phyloP scores from a whole-genome alignment of 2,797 vertebrate species.

The Lacerta viridis region DNA sequence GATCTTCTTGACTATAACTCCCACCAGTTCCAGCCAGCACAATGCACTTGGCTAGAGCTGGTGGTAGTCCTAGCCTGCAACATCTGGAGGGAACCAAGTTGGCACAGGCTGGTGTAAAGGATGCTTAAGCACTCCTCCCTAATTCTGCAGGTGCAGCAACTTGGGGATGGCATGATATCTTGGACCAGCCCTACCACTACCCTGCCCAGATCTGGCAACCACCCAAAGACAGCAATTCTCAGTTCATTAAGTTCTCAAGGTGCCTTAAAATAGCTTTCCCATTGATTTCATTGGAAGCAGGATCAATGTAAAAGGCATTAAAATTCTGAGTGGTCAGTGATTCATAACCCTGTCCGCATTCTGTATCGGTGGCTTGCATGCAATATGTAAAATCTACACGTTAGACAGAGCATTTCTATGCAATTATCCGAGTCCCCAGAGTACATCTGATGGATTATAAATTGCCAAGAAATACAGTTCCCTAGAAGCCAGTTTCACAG shows the following conservation, averaged over 20 bases:
- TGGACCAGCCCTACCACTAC: not conserved
- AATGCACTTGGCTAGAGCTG: too few relatives aligned
- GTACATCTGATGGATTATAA: conserved; percentile 15
- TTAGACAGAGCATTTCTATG: conserved; percentile 22
- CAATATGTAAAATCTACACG: conserved; percentile 35
- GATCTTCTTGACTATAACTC: too few relatives aligned
- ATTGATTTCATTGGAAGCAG: conserved; percentile 8
- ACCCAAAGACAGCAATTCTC: not conserved
- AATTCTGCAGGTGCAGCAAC: not conserved
- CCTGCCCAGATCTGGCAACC: not conserved
- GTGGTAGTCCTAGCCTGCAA: too few relatives aligned
- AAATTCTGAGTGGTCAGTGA: conserved; percentile 6
- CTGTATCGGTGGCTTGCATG: conserved; percentile 12
- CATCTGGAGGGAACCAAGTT: too few relatives aligned
- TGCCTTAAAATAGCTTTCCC: not conserved
- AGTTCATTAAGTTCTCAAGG: conserved; percentile 25
- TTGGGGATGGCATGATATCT: not conserved
- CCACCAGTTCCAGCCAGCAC: too few relatives aligned
- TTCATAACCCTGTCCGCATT: conserved; percentile 31
- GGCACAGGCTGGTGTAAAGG: not conserved
- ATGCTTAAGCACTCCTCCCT: not conserved
- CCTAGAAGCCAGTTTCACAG: conserved; percentile 18
- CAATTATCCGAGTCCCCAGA: conserved; percentile 20
- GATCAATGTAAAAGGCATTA: conserved; percentile 37
- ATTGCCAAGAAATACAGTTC: conserved; percentile 24